Base-by-base conservation (phyloP, 2,113 vertebrate species). In the Mixornis gularis region DNA sequence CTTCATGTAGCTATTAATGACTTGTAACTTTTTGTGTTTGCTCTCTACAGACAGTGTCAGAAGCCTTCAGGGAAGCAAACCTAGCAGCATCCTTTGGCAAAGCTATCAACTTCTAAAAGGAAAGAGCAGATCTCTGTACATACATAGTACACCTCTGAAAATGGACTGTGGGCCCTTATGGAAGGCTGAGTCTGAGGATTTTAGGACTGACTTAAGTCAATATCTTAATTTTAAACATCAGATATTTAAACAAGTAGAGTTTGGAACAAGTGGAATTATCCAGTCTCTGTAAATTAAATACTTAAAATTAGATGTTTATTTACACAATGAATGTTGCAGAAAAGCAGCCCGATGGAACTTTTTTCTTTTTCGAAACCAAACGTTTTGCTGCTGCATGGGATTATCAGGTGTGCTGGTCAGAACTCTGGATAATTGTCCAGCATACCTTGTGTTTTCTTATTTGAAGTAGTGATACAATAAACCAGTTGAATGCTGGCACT, bases 41-140 rank as follows among this genome's bases (percentile, higher is more conserved):
- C 36, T 92, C 56, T 69, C 95, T 95, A 21, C 97, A 99, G 99
- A 99, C 99, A 5, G 98, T 99, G 94, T 99, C 99, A 26, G 99
- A 99, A 98, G 99, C 99, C 92, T 99, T 99, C 97, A 98, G 99
- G 97, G 99, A 99, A 98, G 99, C 99, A 74, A 99, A 99, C 95
- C 93, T 99, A 68, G 99, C 99, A 53, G 99, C 99, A 24, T 99
- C 99, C 55, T 99, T 99, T 78, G 99, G 99, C 91, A 99, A 99
- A 98, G 98, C 99, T 71, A 99, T 99, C 97, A 99, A 99, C 98
- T 99, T 99, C 96, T 99, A 95, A 98, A 95, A 70, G 22, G 51
- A 55, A 94, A 91, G 91, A 85, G 56, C 52, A 80, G 62, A 68
- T 87, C 79, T 73, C 46, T 95, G 87, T 97, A 97, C 62, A 71